phyloP scores from a whole-genome alignment of 2,888 invertebrate species.

The Acheta domesticus region DNA sequence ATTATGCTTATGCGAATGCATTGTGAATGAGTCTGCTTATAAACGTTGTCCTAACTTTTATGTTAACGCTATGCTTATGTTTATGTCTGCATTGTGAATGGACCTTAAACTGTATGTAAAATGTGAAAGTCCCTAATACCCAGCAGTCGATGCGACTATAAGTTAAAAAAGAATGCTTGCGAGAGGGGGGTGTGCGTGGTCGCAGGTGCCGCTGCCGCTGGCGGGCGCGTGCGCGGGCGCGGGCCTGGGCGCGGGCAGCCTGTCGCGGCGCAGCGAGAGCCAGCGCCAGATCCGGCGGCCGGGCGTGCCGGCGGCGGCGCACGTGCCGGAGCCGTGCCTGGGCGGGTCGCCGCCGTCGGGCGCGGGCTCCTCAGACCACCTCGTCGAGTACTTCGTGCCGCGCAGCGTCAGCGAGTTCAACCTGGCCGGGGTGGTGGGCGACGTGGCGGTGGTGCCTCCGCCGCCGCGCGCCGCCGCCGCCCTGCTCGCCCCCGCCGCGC shows the following conservation, averaged over 20 bases:
- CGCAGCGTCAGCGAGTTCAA: conserved; percentile 81
- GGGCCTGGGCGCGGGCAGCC: background rate
- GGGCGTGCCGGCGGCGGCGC: conserved; percentile 37
- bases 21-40: no score
- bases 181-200: no score
- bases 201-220: background rate
- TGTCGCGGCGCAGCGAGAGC: background rate
- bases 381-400: conserved; percentile 79
- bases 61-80: no score
- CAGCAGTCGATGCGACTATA: no score
- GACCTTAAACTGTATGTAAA: no score
- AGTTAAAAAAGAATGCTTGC: no score
- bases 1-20: no score
- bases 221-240: background rate
- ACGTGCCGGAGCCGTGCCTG: conserved; percentile 41
- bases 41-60: no score
- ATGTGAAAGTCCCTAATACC: no score
- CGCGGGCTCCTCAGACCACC: conserved; percentile 38
- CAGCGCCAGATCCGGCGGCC: background rate
- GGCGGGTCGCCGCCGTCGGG: conserved; percentile 38
- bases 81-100: no score
- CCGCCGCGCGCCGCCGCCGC: conserved; percentile 44
- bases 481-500: conserved; percentile 39
- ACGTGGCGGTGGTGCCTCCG: conserved; percentile 44
- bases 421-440: conserved; percentile 57